Evolutionary conservation across 2,113 vertebrate species (phyloP), one percentile per base, ranked within the genome.

Genomic region (Sinocyclocheilus anshuiensis): DNA sequence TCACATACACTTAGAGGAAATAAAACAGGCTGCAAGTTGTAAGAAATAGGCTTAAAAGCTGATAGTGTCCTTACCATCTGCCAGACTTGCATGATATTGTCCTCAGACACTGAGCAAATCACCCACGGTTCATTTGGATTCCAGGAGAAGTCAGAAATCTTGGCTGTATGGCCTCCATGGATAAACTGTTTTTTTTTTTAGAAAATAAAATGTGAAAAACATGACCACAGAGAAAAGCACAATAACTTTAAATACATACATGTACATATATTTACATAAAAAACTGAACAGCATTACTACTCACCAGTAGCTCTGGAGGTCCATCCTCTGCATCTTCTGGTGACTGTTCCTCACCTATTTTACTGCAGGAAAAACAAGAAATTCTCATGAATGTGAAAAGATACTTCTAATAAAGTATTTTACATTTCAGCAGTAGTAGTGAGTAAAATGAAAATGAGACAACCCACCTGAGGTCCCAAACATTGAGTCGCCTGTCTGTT

Each of bases 71-170:
- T 95, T 84, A 97, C 98, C 98, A 99, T 99, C 84, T 99, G 98
- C 98, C 98, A 99, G 69, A 99, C 98, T 95, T 99, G 97, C 98
- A 99, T 99, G 94, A 99, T 99, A 94, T 99, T 99, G 88, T 99
- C 98, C 94, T 99, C 98, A 90, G 98, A 99, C 92, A 99, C 98
- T 89, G 98, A 99, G 92, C 98, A 99, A 94, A 99, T 99, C 92
- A 99, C 98, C 98, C 98, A 99, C 9, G 98, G 98, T 87, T 99
- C 98, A 39, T 99, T 99, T 78, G 98, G 98, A 93, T 99, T 99
- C 98, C 98, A 99, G 72, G 98, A 99, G 92, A 99, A 99, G 92
- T 99, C 98, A 0, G 97, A 99, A 89, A 99, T 99, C 93, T 99
- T 99, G 6, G 98, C 98, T 88, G 98, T 99, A 87, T 99, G 98